Evolutionary conservation across 2,888 invertebrate genomes (phyloP).

Genomic region (Hemaris fuciformis): DNA sequence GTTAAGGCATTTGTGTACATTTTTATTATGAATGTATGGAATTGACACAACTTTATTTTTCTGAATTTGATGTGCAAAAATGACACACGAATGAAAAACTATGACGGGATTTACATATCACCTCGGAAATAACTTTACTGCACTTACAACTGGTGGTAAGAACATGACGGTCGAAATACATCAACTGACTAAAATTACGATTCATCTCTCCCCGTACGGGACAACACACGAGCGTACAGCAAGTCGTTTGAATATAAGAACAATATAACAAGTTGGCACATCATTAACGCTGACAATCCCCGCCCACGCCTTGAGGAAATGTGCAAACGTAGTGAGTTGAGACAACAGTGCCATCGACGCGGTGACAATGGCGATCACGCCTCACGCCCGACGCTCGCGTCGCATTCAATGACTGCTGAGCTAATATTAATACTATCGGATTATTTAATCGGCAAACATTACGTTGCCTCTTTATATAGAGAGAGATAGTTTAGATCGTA

Average conservation of each 20-base stretch:
- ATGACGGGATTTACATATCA: too few relatives aligned
- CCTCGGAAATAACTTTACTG: too few relatives aligned
- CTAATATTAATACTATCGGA: neutral
- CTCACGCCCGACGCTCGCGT: neutral
- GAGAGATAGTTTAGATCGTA: neutral
- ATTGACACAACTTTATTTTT: too few relatives aligned
- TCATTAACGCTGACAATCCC: neutral
- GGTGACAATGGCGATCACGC: neutral
- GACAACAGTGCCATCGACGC: neutral
- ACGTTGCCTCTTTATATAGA: neutral
- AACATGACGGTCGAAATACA: too few relatives aligned
- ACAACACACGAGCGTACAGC: neutral
- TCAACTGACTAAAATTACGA: too few relatives aligned
- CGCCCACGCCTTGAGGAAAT: neutral
- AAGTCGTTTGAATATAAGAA: neutral
- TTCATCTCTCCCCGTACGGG: too few relatives aligned
- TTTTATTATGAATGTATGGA: too few relatives aligned
- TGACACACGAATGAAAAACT: too few relatives aligned
- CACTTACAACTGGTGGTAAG: too few relatives aligned
- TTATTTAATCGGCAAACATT: neutral
- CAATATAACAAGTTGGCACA: slow-evolving; percentile 3
- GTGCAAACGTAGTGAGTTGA: neutral
- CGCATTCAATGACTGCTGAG: neutral
- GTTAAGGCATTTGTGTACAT: too few relatives aligned
- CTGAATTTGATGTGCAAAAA: too few relatives aligned